These are phyloP conservation scores for Tribolium castaneum DNA, from an alignment of 1,140 invertebrate genomes.

Conservation along the genomic window DNA sequence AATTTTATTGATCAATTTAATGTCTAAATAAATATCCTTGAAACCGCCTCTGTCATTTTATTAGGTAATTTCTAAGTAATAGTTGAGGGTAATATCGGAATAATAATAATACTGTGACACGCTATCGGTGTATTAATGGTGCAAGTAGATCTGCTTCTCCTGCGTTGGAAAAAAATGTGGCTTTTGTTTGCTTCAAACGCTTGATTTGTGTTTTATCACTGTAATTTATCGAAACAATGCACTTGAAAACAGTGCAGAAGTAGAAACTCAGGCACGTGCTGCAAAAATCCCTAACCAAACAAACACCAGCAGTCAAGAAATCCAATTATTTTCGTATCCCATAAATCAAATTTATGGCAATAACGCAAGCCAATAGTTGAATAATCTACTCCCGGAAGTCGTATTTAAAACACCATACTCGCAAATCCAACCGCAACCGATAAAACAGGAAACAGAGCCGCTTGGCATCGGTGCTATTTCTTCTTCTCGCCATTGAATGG, in stretches of 20 bases:
- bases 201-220: neutral
- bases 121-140: constrained; percentile 6
- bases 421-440: constrained; percentile 49
- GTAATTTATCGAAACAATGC: neutral
- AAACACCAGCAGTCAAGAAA: neutral
- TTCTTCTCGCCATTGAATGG: constrained; percentile 10
- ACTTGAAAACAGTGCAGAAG: neutral
- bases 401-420: constrained; percentile 49
- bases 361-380: constrained; percentile 15
- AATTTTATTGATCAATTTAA: constrained; percentile 18
- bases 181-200: neutral
- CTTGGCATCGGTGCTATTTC: constrained; percentile 47
- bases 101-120: constrained; percentile 6
- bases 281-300: constrained; percentile 7
- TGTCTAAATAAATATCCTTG: constrained; percentile 2
- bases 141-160: neutral
- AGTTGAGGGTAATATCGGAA: constrained; percentile 9
- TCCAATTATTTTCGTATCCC: constrained; percentile 18
- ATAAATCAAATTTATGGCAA: constrained; percentile 26
- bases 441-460: constrained; percentile 49
- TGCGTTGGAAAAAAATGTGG: neutral
- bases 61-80: constrained; percentile 23
- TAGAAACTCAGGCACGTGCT: neutral
- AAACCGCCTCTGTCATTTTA: constrained; percentile 17
- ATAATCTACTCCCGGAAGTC: constrained; percentile 23